Base-by-base conservation (phyloP, 2,113 vertebrate species). In the Plestiodon gilberti region DNA sequence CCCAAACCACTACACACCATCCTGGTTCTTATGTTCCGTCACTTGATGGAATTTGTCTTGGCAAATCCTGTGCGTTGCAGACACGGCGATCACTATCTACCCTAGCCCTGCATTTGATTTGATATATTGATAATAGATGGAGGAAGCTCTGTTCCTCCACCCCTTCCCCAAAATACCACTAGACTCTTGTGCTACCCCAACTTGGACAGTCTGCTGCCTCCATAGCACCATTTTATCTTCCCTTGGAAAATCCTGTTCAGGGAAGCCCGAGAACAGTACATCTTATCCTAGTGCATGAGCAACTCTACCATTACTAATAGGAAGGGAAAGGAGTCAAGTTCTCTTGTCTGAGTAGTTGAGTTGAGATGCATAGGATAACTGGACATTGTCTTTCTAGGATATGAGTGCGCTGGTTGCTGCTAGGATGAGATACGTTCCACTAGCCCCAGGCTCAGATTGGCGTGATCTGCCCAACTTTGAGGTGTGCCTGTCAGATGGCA, bases 361-460 rank as follows among this genome's bases (percentile, higher is more conserved):
- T 22, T 62, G 59, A 38, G 25, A 17, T 22, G 23, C 38, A 20
- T 5, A 57, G 30, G 15, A 7, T 89, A 83, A 87, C 18, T 0
- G 0, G 22, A 6, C 23, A 55, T 0, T 64, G 13, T 6, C 82
- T 79, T 83, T 71, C 2, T 92, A 99, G 99, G 98, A 99, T 93
- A 99, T 99, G 99, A 99, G 98, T 0, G 97, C 98, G 0, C 85
- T 99, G 94, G 99, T 99, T 22, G 98, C 98, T 0, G 99, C 98
- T 9, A 96, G 99, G 23, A 99, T 99, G 98, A 96, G 98, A 22
- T 98, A 99, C 96, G 98, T 99, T 88, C 99, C 99, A 0, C 88
- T 99, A 90, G 98, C 98, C 0, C 99, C 99, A 0, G 98, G 99
- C 75, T 99, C 99, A 0, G 99, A 99, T 86, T 99, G 99, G 99